Conservation (phyloP, 2,113 vertebrate genomes). For the Lanius ludovicianus region DNA sequence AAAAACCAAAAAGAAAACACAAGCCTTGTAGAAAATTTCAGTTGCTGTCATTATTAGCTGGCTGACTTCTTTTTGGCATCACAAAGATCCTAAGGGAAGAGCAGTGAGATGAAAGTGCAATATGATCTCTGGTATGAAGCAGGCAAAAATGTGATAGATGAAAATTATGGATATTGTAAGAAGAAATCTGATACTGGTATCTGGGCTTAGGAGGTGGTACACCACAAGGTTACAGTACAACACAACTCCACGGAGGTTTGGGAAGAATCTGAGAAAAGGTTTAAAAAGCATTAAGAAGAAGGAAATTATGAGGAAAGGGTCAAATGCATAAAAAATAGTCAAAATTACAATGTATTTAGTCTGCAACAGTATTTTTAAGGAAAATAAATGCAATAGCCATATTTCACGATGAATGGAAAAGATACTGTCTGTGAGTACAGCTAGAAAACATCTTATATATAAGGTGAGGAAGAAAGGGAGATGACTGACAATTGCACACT, state of each 20-base stretch:
- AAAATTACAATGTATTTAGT: neutral
- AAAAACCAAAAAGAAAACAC: neutral
- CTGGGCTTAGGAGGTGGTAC: neutral
- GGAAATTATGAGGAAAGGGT: neutral
- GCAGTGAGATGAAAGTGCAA: neutral
- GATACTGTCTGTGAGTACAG: neutral
- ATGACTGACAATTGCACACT: neutral
- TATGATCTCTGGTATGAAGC: neutral
- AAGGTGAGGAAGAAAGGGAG: neutral
- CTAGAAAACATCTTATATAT: neutral
- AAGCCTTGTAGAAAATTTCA: neutral
- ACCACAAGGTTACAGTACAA: neutral
- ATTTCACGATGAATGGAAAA: neutral
- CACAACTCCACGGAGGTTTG: neutral
- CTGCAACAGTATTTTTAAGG: neutral
- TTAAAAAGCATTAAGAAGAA: neutral
- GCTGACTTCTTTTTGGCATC: neutral
- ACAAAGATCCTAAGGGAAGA: neutral
- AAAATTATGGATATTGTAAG: neutral
- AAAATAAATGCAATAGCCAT: neutral
- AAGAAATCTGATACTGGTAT: neutral
- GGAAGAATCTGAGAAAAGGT: neutral
- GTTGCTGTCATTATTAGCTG: neutral
- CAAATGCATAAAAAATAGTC: neutral
- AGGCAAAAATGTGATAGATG: neutral